These are phyloP conservation scores for Silurus lanzhouensis DNA, from an alignment of 2,797 vertebrate genomes.

Conservation along the genomic window DNA sequence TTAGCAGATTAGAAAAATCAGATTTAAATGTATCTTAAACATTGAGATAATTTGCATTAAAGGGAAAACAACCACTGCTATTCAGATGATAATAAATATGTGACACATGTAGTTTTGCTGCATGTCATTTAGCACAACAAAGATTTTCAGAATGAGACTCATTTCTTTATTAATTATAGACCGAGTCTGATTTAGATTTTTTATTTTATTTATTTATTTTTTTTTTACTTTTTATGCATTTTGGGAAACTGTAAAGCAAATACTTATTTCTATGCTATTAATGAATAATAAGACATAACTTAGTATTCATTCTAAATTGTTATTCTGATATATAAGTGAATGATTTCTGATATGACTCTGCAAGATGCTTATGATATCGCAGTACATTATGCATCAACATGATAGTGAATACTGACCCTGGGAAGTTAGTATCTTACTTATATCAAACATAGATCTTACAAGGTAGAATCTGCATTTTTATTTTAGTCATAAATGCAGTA, in stretches of 20 bases:
- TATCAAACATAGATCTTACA: neutral
- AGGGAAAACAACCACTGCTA: too few relatives aligned
- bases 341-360: neutral
- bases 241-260: neutral
- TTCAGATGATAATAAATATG: constrained; percentile 30
- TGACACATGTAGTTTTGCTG: constrained; percentile 73
- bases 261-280: neutral
- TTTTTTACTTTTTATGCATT: neutral
- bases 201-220: too few relatives aligned
- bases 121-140: constrained; percentile 1
- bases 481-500: constrained; percentile 20
- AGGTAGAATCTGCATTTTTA: neutral
- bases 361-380: constrained; percentile 76
- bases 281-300: neutral
- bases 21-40: neutral
- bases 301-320: neutral
- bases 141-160: constrained; percentile 83
- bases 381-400: constrained; percentile 86
- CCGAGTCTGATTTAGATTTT: neutral
- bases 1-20: neutral
- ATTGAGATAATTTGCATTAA: constrained; percentile 8
- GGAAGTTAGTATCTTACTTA: neutral
- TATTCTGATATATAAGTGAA: neutral
- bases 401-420: constrained; percentile 38
- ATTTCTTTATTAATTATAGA: constrained; percentile 66